Percentiles rank a stretch among this genome's conserved stretches.
Conservation (phyloP, 1,140 invertebrate genomes). For the Platyscapa corneri region DNA sequence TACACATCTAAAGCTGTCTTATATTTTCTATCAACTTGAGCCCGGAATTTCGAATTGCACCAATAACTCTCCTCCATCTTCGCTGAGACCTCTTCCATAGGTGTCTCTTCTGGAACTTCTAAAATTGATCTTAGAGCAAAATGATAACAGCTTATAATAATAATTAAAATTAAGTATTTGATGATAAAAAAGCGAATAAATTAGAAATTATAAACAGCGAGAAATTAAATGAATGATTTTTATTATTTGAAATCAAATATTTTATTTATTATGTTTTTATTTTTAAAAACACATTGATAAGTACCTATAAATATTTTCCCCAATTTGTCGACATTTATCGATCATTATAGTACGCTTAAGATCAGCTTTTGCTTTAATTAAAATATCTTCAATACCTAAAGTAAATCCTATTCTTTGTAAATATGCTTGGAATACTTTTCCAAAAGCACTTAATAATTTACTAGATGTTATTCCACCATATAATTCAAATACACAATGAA, state of each 20-base stretch:
- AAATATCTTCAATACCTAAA: conserved; percentile 95
- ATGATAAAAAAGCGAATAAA: neutral
- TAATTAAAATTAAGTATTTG: neutral
- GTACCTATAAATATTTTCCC: conserved; percentile 79
- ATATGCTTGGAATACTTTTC: conserved; percentile 93
- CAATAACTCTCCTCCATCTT: conserved; percentile 83
- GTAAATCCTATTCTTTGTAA: conserved; percentile 95
- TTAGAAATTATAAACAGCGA: too few species aligned
- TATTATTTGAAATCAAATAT: too few species aligned
- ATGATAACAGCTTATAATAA: neutral
- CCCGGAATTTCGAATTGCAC: conserved; percentile 84
- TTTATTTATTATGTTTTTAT: neutral
- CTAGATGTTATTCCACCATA: conserved; percentile 92
- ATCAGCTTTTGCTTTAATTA: conserved; percentile 85
- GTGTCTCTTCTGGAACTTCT: conserved; percentile 77
- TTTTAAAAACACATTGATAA: conserved; percentile 66
- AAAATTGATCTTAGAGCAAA: conserved; percentile 80
- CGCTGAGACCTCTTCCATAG: conserved; percentile 76
- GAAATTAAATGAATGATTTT: too few species aligned
- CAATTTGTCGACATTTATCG: conserved; percentile 76
- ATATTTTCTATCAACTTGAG: conserved; percentile 89
- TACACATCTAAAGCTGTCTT: conserved; percentile 87
- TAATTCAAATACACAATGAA: conserved; percentile 95
- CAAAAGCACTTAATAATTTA: conserved; percentile 89
- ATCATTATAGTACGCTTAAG: conserved; percentile 83